Conservation (phyloP, 2,113 vertebrate species). For the Lampris megalopsis region DNA sequence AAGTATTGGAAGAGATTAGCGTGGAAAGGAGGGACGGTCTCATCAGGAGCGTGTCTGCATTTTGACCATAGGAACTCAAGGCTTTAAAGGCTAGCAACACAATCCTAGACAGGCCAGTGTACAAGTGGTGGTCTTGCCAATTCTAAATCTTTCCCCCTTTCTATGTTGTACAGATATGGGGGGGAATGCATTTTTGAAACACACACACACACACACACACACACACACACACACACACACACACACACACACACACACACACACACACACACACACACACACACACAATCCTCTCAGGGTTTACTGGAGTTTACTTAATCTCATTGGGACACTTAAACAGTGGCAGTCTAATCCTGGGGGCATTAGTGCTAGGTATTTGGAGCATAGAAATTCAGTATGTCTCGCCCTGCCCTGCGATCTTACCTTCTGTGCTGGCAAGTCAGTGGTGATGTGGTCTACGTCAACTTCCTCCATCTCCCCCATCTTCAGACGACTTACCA, state of each 20-base stretch:
- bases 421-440: slow-evolving; percentile 76
- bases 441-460: slow-evolving; percentile 86
- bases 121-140: slow-evolving; percentile 15
- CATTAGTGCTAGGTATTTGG: slow-evolving; percentile 61
- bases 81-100: neutral
- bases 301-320: slow-evolving; percentile 72
- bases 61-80: slow-evolving; percentile 12
- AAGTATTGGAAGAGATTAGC: slow-evolving; percentile 61
- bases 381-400: slow-evolving; percentile 38
- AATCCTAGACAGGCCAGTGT: slow-evolving; percentile 11
- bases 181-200: neutral
- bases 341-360: slow-evolving; percentile 66
- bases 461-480: slow-evolving; percentile 92
- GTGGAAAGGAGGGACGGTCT: slow-evolving; percentile 4
- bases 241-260: neutral
- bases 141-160: slow-evolving; percentile 11
- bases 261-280: slow-evolving; percentile 25
- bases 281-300: slow-evolving; percentile 58
- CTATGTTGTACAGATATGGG: neutral
- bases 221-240: slow-evolving; percentile 9
- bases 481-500: slow-evolving; percentile 94
- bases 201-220: neutral
- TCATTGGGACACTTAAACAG: slow-evolving; percentile 72
- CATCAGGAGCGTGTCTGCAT: slow-evolving; percentile 17
- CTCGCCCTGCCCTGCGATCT: neutral